Evolutionary conservation across 2,888 invertebrate genomes (phyloP).

Genomic region (Athalia rosae): DNA sequence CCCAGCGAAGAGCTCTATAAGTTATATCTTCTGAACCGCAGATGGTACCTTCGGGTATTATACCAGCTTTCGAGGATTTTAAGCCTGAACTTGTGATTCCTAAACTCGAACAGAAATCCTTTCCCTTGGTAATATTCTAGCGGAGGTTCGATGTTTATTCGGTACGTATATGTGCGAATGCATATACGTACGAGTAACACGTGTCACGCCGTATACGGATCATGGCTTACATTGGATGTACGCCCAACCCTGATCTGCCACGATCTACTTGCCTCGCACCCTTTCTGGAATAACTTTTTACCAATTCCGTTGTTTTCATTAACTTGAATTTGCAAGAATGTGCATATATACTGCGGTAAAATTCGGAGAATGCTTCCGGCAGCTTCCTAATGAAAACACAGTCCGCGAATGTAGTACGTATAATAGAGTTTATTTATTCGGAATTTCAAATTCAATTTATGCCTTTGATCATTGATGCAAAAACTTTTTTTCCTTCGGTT

Average conservation of each 20-base stretch:
- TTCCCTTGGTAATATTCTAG: neutral
- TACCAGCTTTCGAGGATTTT: conserved; percentile 3
- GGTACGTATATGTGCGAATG: neutral
- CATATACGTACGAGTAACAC: neutral
- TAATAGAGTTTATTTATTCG: conserved; percentile 5
- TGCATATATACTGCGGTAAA: no score
- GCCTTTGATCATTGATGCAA: conserved; percentile 16
- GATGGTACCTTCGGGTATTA: conserved; percentile 15
- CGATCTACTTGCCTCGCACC: neutral
- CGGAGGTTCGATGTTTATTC: conserved; percentile 8
- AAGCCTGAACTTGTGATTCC: conserved; percentile 6
- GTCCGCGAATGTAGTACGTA: neutral
- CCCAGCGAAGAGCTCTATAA: conserved; percentile 13
- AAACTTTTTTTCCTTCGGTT: no score
- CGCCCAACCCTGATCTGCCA: no score
- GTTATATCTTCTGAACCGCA: conserved; percentile 14
- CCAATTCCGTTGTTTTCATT: neutral
- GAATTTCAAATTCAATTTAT: neutral
- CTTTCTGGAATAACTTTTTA: neutral
- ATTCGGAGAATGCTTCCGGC: neutral
- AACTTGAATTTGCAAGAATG: neutral
- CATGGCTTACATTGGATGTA: no score
- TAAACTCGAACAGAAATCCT: conserved; percentile 1
- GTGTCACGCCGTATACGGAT: no score
- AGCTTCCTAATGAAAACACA: neutral